Evolutionary conservation across 1,140 invertebrate species (phyloP).

Genomic region (Acarapis woodi): DNA sequence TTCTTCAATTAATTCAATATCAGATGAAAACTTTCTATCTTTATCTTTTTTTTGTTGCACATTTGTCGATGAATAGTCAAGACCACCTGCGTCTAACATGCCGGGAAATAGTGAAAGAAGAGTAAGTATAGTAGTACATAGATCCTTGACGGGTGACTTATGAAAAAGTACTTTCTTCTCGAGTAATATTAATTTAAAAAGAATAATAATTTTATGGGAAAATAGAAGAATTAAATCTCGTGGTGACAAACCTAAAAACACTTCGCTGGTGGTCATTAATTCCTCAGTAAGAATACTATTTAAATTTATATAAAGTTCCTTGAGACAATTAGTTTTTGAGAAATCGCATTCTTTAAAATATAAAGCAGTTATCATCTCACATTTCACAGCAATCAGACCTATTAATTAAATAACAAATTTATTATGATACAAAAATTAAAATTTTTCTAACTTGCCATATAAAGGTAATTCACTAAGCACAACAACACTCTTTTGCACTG

Average conservation of each 20-base stretch:
- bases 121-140: slow-evolving; percentile 58
- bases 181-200: slow-evolving; percentile 75
- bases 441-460: too few relatives aligned
- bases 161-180: slow-evolving; percentile 73
- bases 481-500: slow-evolving; percentile 75
- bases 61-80: slow-evolving; percentile 3
- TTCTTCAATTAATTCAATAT: slow-evolving; percentile 3
- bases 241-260: slow-evolving; percentile 43
- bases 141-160: slow-evolving; percentile 60
- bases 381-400: slow-evolving; percentile 64
- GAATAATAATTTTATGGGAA: slow-evolving; percentile 60
- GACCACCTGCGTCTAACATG: slow-evolving; percentile 39
- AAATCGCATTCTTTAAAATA: slow-evolving; percentile 89
- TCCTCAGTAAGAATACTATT: slow-evolving; percentile 44
- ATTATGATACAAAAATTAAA: too few relatives aligned
- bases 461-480: slow-evolving; percentile 59
- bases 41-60: background rate
- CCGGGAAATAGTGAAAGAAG: slow-evolving; percentile 62
- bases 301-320: slow-evolving; percentile 73
- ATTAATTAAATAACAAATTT: too few relatives aligned
- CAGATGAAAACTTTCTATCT: slow-evolving; percentile 3
- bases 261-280: slow-evolving; percentile 33
- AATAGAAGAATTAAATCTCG: slow-evolving; percentile 51
- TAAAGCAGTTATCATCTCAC: slow-evolving; percentile 77
- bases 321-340: slow-evolving; percentile 29